These are phyloP conservation scores for Cryptocheilus praepositus DNA, from an alignment of 2,888 invertebrate species.

Conservation along the genomic window DNA sequence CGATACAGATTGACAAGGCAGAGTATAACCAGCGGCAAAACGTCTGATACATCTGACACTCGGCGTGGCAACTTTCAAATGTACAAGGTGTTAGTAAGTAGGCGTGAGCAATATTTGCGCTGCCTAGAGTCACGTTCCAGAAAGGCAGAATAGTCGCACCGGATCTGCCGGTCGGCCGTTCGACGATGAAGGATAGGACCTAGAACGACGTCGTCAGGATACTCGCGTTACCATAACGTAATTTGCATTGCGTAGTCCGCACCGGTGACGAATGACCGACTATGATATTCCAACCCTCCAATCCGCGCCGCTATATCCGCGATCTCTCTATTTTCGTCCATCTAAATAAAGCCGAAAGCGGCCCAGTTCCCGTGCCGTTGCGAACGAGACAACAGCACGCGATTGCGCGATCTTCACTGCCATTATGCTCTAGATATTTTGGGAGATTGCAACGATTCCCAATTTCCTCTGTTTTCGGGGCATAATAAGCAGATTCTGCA, in stretches of 20 bases:
- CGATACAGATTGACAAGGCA: too few species aligned
- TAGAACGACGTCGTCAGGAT: background rate
- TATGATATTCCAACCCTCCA: slow-evolving; percentile 39
- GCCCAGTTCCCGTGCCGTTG: slow-evolving; percentile 62
- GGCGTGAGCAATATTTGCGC: too few species aligned
- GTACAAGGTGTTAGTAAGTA: too few species aligned
- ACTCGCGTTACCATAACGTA: slow-evolving; percentile 35
- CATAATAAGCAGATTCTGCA: too few species aligned
- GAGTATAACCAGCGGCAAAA: too few species aligned
- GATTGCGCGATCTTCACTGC: slow-evolving; percentile 57
- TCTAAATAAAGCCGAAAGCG: slow-evolving; percentile 72
- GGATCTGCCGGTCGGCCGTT: slow-evolving; percentile 2
- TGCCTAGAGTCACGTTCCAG: too few species aligned
- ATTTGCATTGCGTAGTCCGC: slow-evolving; percentile 48
- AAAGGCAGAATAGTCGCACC: slow-evolving; percentile 6
- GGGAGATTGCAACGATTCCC: background rate
- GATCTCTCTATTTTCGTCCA: slow-evolving; percentile 63
- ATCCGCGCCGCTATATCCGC: background rate
- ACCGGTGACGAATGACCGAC: slow-evolving; percentile 36
- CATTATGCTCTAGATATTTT: slow-evolving; percentile 61
- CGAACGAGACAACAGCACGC: slow-evolving; percentile 54
- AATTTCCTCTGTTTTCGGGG: background rate
- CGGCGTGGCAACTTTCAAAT: too few species aligned
- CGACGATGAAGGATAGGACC: too few species aligned
- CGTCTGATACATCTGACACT: too few species aligned